Conservation (phyloP, 2,797 vertebrate genomes). For the Tokudaia tokunoshimensis region DNA sequence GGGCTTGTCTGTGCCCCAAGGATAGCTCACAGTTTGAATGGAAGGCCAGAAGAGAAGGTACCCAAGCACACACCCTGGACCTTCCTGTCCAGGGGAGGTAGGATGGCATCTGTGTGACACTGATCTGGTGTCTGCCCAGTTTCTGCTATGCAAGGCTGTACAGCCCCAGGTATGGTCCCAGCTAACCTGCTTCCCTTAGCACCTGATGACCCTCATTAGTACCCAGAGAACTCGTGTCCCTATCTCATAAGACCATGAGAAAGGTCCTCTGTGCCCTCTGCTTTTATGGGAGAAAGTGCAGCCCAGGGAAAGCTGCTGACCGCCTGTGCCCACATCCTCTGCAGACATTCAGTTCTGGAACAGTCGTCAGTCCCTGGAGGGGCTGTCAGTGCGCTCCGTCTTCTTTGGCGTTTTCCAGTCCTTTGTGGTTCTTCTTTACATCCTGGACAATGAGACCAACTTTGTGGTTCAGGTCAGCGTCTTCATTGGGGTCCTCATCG, state of each 20-base stretch:
- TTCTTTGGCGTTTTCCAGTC: conserved; percentile 98
- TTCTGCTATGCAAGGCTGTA: background rate
- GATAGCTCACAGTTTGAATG: fast-evolving
- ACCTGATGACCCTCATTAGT: background rate
- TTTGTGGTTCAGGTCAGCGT: conserved; percentile 99
- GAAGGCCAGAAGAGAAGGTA: background rate
- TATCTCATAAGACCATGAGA: background rate
- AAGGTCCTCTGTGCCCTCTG: background rate
- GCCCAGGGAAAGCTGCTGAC: background rate
- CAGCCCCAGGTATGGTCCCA: background rate
- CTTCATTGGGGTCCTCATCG: conserved; percentile 97
- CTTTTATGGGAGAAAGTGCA: background rate
- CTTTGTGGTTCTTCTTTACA: conserved; percentile 96
- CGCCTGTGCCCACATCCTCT: fast-evolving
- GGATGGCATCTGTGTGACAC: background rate
- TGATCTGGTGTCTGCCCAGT: fast-evolving
- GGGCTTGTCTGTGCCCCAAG: background rate
- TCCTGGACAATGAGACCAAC: conserved; percentile 98
- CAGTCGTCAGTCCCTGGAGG: conserved; percentile 97
- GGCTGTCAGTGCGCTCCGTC: conserved; percentile 96
- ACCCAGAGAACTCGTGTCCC: background rate
- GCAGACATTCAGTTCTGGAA: conserved; percentile 99
- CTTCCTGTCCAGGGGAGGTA: background rate
- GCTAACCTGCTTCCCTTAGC: background rate
- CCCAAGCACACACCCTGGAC: background rate